These are phyloP conservation scores for Cynoglossus semilaevis DNA, from an alignment of 2,113 vertebrate species.

Conservation along the genomic window DNA sequence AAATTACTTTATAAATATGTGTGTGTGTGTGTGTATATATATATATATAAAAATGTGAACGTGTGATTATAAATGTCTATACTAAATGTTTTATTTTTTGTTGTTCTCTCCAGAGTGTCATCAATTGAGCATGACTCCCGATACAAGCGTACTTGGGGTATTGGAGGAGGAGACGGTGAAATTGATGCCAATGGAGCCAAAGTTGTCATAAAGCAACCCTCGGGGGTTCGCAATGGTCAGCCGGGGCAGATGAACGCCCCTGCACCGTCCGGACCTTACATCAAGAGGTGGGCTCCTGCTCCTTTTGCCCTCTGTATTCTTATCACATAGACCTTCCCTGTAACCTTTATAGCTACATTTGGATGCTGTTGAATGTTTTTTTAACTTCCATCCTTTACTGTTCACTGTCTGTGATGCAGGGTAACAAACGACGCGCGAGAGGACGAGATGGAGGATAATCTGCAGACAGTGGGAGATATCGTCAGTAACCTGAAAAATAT, in stretches of 20 bases:
- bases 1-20: too few relatives aligned
- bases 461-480: constrained; percentile 87
- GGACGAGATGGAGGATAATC: constrained; percentile 98
- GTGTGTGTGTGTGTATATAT: too few relatives aligned
- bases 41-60: too few relatives aligned
- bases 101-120: constrained; percentile 73
- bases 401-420: constrained; percentile 59
- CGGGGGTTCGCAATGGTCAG: constrained; percentile 70
- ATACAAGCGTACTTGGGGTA: constrained; percentile 88
- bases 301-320: background rate
- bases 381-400: background rate
- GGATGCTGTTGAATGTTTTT: background rate
- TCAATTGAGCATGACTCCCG: constrained; percentile 85
- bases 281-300: constrained; percentile 79
- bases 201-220: constrained; percentile 84
- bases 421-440: constrained; percentile 93
- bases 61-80: too few relatives aligned
- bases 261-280: constrained; percentile 75
- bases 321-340: too few relatives aligned
- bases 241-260: constrained; percentile 48
- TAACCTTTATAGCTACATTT: too few relatives aligned
- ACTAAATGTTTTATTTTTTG: background rate
- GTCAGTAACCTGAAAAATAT: constrained; percentile 90
- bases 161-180: constrained; percentile 61
- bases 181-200: constrained; percentile 17